Conservation (phyloP, 64 coral and sea anemone species). For the Anthopleura sola region DNA sequence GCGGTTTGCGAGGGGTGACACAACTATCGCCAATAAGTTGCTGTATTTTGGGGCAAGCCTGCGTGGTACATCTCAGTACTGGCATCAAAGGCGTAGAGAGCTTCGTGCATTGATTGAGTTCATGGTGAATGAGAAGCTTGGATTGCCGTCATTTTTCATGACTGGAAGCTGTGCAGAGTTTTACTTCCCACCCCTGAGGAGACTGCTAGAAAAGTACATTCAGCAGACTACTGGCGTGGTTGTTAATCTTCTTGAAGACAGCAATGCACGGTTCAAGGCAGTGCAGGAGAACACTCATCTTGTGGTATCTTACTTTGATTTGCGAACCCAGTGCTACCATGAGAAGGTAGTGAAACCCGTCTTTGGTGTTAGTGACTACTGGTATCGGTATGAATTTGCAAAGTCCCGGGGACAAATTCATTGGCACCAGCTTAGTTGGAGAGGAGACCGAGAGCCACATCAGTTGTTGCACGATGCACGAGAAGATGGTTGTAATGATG, state of each 20-base stretch:
- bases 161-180: constrained; percentile 47
- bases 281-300: constrained; percentile 33
- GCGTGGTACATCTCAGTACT: constrained; percentile 33
- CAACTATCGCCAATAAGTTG: constrained; percentile 14
- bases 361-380: constrained; percentile 35
- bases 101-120: constrained; percentile 40
- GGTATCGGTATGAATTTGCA: constrained; percentile 42
- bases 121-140: constrained; percentile 43
- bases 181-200: constrained; percentile 14
- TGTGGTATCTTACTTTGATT: constrained; percentile 36
- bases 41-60: constrained; percentile 40
- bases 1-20: constrained; percentile 38
- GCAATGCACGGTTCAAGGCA: constrained; percentile 31
- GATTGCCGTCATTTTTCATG: constrained; percentile 22
- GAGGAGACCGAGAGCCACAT: constrained; percentile 27
- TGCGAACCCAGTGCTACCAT: constrained; percentile 17
- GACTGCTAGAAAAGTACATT: constrained; percentile 17
- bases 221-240: constrained; percentile 16
- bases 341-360: constrained; percentile 17
- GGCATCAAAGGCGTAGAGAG: constrained; percentile 32
- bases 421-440: constrained; percentile 35
- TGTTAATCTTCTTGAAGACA: constrained; percentile 32
- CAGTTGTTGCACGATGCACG: constrained; percentile 34
- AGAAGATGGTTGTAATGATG: constrained; percentile 22
- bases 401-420: constrained; percentile 32